Evolutionary conservation across 2,888 invertebrate genomes (phyloP).

Genomic region (Cataglyphis altisquamis): DNA sequence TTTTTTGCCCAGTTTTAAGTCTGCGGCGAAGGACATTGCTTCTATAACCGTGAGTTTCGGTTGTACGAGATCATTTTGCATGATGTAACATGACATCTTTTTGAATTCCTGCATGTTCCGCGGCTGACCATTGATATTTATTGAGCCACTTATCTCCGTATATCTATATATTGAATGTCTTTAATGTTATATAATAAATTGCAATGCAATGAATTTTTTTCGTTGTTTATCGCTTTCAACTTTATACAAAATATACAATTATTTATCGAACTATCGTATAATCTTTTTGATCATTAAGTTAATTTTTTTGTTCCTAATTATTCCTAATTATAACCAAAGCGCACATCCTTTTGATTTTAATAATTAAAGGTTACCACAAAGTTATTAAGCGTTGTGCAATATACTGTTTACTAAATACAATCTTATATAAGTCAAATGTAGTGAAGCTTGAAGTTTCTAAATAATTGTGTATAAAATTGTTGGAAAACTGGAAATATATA

Average conservation of each 20-base stretch:
- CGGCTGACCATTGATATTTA: conserved; percentile 92
- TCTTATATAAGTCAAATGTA: neutral
- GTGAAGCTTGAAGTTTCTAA: neutral
- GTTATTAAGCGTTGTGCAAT: neutral
- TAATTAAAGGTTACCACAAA: neutral
- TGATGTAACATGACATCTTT: conserved; percentile 97
- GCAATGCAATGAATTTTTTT: neutral
- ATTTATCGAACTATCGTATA: neutral
- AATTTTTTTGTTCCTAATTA: neutral
- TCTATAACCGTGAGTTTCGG: conserved; percentile 95
- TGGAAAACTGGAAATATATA: neutral
- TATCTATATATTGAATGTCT: conserved; percentile 87
- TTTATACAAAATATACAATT: neutral
- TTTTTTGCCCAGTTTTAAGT: conserved; percentile 93
- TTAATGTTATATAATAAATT: neutral
- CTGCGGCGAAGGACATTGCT: conserved; percentile 95
- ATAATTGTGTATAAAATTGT: neutral
- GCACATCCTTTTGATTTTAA: neutral
- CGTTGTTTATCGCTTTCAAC: neutral
- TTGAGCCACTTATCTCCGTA: conserved; percentile 90
- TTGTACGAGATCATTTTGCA: conserved; percentile 96
- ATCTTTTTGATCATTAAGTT: neutral
- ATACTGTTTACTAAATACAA: neutral
- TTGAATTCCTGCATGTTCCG: conserved; percentile 93
- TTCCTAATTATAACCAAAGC: neutral